phyloP scores from a whole-genome alignment of 2,797 vertebrate genomes.

The Crenichthys baileyi region DNA sequence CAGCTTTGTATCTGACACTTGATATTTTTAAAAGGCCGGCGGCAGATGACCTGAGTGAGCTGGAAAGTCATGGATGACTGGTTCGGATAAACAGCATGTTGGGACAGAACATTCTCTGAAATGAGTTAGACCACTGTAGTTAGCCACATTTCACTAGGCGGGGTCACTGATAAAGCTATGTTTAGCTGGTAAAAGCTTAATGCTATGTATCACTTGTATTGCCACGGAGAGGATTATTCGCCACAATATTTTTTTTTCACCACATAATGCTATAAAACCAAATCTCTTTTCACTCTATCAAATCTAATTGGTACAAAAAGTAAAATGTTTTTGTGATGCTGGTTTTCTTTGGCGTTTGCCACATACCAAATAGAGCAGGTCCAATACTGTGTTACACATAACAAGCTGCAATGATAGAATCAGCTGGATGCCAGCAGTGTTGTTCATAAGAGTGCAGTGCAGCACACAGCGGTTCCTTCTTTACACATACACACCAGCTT shows the following conservation, averaged over 20 bases:
- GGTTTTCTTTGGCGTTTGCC: not conserved
- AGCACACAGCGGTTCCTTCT: not conserved
- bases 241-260: not conserved
- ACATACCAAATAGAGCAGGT: not conserved
- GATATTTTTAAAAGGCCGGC: conserved; percentile 37
- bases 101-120: not conserved
- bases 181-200: not conserved
- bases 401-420: not conserved
- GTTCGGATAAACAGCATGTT: not conserved
- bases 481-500: not conserved
- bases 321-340: not conserved
- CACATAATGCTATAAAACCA: not conserved
- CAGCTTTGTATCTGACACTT: conserved; percentile 21
- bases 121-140: not conserved
- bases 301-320: not conserved
- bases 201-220: not conserved
- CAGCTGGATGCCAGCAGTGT: not conserved
- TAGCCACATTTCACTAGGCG: not conserved
- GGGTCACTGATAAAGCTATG: not conserved
- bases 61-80: conserved; percentile 1
- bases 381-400: not conserved
- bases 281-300: not conserved
- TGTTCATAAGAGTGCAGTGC: not conserved
- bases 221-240: not conserved
- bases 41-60: conserved; percentile 12